phyloP scores from a whole-genome alignment of 2,113 vertebrate genomes.

The Oryzias javanicus region DNA sequence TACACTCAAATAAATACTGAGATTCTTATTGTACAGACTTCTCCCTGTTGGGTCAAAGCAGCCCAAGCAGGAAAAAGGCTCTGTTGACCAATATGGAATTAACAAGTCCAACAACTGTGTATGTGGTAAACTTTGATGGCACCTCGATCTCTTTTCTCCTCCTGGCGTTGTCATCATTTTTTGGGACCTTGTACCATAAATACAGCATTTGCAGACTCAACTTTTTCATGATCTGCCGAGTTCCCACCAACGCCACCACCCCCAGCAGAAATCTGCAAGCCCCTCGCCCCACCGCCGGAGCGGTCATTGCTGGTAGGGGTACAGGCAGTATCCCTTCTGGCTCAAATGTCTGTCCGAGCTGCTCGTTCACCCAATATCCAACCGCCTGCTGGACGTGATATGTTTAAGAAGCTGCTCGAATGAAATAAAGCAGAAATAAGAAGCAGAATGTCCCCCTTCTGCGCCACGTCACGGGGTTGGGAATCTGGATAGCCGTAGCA shows the following conservation, averaged over 20 bases:
- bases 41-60: constrained; percentile 72
- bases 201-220: constrained; percentile 75
- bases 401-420: too few species aligned
- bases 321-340: constrained; percentile 70
- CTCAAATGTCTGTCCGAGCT: constrained; percentile 58
- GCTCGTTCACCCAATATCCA: constrained; percentile 88
- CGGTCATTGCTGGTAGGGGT: constrained; percentile 63
- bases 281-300: neutral
- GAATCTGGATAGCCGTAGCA: too few species aligned
- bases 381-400: too few species aligned
- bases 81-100: constrained; percentile 82
- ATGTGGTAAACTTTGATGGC: constrained; percentile 89
- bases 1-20: constrained; percentile 35
- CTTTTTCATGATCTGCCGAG: constrained; percentile 75
- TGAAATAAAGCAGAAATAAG: too few species aligned
- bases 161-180: constrained; percentile 69
- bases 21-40: constrained; percentile 6
- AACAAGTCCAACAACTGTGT: constrained; percentile 82
- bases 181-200: constrained; percentile 75
- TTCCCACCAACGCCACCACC: constrained; percentile 73
- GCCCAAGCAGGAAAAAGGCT: constrained; percentile 77
- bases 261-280: constrained; percentile 78
- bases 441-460: too few species aligned
- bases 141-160: constrained; percentile 89
- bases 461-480: too few species aligned